Base-by-base conservation (phyloP, 2,113 vertebrate genomes). In the Cromileptes altivelis region DNA sequence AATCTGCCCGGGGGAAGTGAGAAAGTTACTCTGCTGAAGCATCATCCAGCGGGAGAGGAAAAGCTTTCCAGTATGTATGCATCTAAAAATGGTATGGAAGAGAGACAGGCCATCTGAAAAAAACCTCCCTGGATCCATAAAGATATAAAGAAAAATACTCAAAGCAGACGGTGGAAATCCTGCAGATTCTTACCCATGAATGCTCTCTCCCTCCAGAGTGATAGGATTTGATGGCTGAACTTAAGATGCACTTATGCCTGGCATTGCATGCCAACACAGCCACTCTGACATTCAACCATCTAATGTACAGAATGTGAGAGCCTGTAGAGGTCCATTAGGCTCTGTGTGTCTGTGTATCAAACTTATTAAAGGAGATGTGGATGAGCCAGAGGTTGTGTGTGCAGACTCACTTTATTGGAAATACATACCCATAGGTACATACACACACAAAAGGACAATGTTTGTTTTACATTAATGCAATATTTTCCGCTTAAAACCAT, bases 211-310 rank as follows among this genome's bases (percentile, higher is more conserved):
- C 10, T 23, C 53, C 12, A 0, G 15, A 50, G 27, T 53, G 42
- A 69, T 33, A 30, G 14, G 63, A 74, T 21, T 5, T 17, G 55
- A 77, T 25, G 55, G 55, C n/a, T 80, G 72, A 87, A 86, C 62
- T 81, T 25, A 1, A 57, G 27, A 72, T 52, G 62, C 49, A 72
- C 71, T 42, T 61, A 4, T n/a, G 9, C 49, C 45, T 6, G 25
- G 15, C 49, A 27, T 27, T 18, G 63, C 15, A 18, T 69, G 50
- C 18, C 10, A 19, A 27, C 15, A 30, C 6, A 67, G 33, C 18
- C 17, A 6, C 11, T 67, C n/a, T 47, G 14, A 58, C 17, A 57
- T 23, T 45, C 63, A 12, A 18, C 21, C 61, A 6, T 8, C 14
- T 25, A 6, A 67, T 17, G 33, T 37, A 37, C 33, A 7, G 33